Conservation (phyloP, 2,888 invertebrate species). For the Chorisops tibialis region DNA sequence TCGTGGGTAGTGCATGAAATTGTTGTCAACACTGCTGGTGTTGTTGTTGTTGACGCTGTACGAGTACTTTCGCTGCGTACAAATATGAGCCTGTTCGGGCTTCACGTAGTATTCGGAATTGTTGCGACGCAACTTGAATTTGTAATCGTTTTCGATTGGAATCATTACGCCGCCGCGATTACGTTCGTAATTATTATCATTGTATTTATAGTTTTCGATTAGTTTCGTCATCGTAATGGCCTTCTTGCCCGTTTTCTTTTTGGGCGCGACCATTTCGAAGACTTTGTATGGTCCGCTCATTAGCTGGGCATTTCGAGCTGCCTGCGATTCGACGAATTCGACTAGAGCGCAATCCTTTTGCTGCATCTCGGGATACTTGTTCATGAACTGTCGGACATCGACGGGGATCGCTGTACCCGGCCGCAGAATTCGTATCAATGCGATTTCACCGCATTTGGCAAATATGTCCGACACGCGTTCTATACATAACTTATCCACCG, state of each 20-base stretch:
- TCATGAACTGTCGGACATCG: conserved; percentile 85
- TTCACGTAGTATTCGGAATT: conserved; percentile 54
- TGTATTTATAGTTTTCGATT: conserved; percentile 62
- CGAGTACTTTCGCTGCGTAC: conserved; percentile 28
- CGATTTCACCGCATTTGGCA: conserved; percentile 84
- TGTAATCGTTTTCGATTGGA: conserved; percentile 43
- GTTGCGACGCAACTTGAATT: conserved; percentile 47
- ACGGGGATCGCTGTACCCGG: conserved; percentile 89
- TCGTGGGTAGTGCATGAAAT: conserved; percentile 46
- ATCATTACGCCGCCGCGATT: conserved; percentile 44
- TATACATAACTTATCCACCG: conserved; percentile 78
- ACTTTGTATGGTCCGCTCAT: conserved; percentile 65
- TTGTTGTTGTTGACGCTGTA: conserved; percentile 13
- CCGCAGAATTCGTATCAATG: conserved; percentile 78
- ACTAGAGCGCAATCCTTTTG: conserved; percentile 85
- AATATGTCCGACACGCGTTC: conserved; percentile 91
- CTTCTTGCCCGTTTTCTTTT: conserved; percentile 66
- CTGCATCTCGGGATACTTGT: conserved; percentile 84
- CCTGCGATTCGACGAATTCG: conserved; percentile 84
- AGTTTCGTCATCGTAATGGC: conserved; percentile 61
- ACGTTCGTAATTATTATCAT: conserved; percentile 47
- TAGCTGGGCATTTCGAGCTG: conserved; percentile 77
- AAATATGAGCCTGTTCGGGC: conserved; percentile 45
- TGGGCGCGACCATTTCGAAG: conserved; percentile 75
- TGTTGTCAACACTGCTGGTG: neutral